phyloP scores from a whole-genome alignment of 1,140 invertebrate genomes.

The Aplysia californica region DNA sequence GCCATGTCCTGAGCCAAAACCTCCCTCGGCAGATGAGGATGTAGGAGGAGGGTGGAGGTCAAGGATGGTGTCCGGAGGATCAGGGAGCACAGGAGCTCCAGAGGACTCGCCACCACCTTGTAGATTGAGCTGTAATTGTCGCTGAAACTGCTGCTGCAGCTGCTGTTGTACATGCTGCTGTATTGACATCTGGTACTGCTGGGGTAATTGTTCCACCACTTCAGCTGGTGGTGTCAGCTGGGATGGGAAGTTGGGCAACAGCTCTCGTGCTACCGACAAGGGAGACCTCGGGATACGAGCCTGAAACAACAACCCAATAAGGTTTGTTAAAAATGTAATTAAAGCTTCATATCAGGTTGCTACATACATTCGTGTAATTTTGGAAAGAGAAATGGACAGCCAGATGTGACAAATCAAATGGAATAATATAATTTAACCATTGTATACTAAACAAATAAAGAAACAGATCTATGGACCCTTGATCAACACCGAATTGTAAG shows the following conservation, averaged over 20 bases:
- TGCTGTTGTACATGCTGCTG: slow-evolving; percentile 26
- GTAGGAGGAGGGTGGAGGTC: too few relatives aligned
- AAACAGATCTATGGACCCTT: too few relatives aligned
- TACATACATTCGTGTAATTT: too few relatives aligned
- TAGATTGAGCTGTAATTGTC: slow-evolving; percentile 23
- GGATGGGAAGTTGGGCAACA: slow-evolving; percentile 35
- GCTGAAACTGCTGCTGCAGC: slow-evolving; percentile 19
- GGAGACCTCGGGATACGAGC: slow-evolving; percentile 31
- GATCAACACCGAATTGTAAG: too few relatives aligned
- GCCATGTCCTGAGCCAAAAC: background rate
- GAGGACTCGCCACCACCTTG: slow-evolving; percentile 5
- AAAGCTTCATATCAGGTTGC: too few relatives aligned
- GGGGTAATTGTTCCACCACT: background rate
- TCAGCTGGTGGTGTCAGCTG: background rate
- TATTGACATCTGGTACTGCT: slow-evolving; percentile 10
- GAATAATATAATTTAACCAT: too few relatives aligned
- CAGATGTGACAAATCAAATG: too few relatives aligned
- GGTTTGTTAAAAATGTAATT: too few relatives aligned
- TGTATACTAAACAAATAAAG: too few relatives aligned
- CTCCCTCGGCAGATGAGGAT: background rate
- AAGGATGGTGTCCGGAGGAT: slow-evolving; percentile 26
- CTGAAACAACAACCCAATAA: slow-evolving; percentile 6
- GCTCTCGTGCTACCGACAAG: slow-evolving; percentile 33
- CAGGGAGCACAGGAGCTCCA: background rate
- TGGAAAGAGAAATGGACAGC: too few relatives aligned